These are phyloP conservation scores for Nasonia vitripennis DNA, from an alignment of 1,140 invertebrate species.

Conservation along the genomic window DNA sequence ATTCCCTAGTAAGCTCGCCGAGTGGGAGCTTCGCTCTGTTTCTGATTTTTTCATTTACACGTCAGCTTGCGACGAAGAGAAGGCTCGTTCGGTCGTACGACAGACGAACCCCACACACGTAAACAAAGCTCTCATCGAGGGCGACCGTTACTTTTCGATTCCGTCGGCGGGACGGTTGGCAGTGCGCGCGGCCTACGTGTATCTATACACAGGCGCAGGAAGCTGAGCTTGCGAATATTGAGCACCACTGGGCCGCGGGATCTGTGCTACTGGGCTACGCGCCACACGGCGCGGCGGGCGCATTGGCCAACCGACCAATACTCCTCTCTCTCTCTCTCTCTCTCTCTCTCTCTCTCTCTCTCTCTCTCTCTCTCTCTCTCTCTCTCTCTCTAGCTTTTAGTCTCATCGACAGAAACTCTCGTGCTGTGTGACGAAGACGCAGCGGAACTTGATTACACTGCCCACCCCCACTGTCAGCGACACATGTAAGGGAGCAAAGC, in stretches of 20 bases:
- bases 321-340: background rate
- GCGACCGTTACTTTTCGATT: background rate
- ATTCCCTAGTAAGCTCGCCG: background rate
- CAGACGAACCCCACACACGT: no score
- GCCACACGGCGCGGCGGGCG: slow-evolving; percentile 51
- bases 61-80: no score
- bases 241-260: slow-evolving; percentile 59
- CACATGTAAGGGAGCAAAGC: background rate
- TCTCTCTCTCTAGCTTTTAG: background rate
- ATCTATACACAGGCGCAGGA: slow-evolving; percentile 6
- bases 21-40: background rate
- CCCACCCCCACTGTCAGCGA: background rate
- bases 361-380: background rate
- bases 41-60: background rate
- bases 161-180: background rate
- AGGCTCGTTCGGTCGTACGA: no score
- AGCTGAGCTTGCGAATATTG: slow-evolving; percentile 51
- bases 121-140: no score
- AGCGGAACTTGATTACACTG: slow-evolving; percentile 13
- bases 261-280: slow-evolving; percentile 66
- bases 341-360: background rate
- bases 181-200: background rate
- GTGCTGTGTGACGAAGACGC: background rate
- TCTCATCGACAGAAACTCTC: background rate
- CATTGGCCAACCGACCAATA: slow-evolving; percentile 48